phyloP scores from a whole-genome alignment of 1,140 invertebrate species.

The Lordiphosa mommai region DNA sequence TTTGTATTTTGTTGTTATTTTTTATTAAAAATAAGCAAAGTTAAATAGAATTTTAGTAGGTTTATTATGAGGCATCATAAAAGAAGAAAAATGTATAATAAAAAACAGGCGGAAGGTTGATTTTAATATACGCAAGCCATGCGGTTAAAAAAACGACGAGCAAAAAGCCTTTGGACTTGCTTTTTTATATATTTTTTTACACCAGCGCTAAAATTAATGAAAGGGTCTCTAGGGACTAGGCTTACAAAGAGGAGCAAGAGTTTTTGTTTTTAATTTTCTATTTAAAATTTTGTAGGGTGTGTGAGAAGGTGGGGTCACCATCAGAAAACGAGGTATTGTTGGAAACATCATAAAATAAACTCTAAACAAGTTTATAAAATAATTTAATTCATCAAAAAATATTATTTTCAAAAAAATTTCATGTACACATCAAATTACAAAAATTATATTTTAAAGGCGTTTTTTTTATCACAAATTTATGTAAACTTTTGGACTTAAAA shows the following conservation, averaged over 20 bases:
- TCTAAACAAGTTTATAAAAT: too few species aligned
- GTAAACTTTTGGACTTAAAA: too few species aligned
- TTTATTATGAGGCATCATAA: conserved; percentile 28
- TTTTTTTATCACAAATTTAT: too few species aligned
- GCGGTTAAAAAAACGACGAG: conserved; percentile 3
- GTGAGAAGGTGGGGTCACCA: too few species aligned
- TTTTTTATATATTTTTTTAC: neutral
- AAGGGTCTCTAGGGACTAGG: neutral
- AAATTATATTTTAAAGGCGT: too few species aligned
- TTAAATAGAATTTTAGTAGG: conserved; percentile 50
- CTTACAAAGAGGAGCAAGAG: neutral
- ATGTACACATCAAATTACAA: too few species aligned
- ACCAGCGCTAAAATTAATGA: conserved; percentile 3
- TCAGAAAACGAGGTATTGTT: too few species aligned
- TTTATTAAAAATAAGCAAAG: conserved; percentile 21
- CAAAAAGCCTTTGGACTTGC: neutral
- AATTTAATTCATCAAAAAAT: too few species aligned
- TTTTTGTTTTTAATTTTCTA: conserved; percentile 3
- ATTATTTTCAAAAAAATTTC: too few species aligned
- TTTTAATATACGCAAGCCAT: conserved; percentile 8
- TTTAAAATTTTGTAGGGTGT: too few species aligned
- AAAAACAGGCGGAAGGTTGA: neutral
- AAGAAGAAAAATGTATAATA: neutral
- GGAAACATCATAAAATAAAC: too few species aligned
- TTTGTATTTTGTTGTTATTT: conserved; percentile 39